Evolutionary conservation across 2,113 vertebrate species (phyloP).

Genomic region (Cinclus cinclus): DNA sequence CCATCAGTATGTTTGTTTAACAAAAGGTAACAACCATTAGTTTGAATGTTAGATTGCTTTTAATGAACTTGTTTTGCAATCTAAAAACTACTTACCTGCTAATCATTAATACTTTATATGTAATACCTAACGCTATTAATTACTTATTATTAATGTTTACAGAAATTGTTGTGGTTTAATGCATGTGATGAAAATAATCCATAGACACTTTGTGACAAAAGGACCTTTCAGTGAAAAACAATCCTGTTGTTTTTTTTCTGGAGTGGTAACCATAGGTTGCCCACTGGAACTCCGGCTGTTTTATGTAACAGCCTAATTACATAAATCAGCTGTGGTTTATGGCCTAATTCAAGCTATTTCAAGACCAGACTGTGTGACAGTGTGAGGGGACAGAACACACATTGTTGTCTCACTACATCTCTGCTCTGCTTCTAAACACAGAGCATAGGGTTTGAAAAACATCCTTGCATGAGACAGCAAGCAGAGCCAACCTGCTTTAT

Average conservation of each 20-base stretch:
- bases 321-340: neutral
- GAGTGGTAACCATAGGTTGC: neutral
- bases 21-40: neutral
- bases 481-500: neutral
- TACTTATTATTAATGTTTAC: neutral
- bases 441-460: neutral
- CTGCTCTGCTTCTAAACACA: neutral
- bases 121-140: neutral
- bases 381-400: neutral
- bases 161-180: neutral
- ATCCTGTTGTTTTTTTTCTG: neutral
- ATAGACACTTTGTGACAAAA: neutral
- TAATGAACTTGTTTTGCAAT: neutral
- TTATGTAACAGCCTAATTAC: neutral
- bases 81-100: neutral
- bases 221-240: neutral
- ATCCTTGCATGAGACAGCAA: neutral
- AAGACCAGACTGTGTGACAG: neutral
- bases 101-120: neutral
- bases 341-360: neutral
- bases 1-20: neutral
- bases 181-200: neutral
- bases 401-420: accelerated
- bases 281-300: neutral
- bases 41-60: neutral